These are phyloP conservation scores for Lepetodrilus schrolli DNA, from an alignment of 2,888 invertebrate species.

Conservation along the genomic window DNA sequence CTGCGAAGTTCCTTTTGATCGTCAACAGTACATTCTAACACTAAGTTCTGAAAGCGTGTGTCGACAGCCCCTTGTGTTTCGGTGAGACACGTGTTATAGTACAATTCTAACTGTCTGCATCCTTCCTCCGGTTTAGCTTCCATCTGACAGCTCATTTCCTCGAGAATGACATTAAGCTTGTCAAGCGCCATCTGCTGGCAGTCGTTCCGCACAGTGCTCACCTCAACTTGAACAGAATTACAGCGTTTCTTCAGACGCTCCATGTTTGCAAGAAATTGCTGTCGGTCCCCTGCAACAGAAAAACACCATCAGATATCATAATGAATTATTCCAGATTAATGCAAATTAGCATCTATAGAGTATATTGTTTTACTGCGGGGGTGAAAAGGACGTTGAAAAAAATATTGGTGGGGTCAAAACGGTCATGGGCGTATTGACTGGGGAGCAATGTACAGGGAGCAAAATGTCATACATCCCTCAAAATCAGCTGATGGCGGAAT, in stretches of 20 bases:
- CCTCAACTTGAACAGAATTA: slow-evolving; percentile 72
- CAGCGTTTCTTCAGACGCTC: slow-evolving; percentile 74
- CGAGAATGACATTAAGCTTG: slow-evolving; percentile 66
- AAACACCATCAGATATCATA: not conserved
- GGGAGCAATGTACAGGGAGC: too few relatives aligned
- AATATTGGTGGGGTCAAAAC: too few relatives aligned
- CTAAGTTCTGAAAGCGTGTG: slow-evolving; percentile 70
- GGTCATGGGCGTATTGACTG: too few relatives aligned
- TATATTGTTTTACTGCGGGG: too few relatives aligned
- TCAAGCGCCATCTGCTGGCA: slow-evolving; percentile 71
- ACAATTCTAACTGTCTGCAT: slow-evolving; percentile 62
- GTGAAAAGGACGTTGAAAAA: too few relatives aligned
- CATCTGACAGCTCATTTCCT: slow-evolving; percentile 62
- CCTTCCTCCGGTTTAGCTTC: slow-evolving; percentile 50
- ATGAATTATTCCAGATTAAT: too few relatives aligned
- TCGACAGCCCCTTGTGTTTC: slow-evolving; percentile 73
- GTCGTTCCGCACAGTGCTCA: slow-evolving; percentile 73
- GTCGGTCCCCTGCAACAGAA: slow-evolving; percentile 70
- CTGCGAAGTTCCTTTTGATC: slow-evolving; percentile 74
- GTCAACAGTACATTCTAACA: slow-evolving; percentile 76
- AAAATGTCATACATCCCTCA: too few relatives aligned
- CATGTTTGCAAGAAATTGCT: slow-evolving; percentile 74
- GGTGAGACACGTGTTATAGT: slow-evolving; percentile 75
- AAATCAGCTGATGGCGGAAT: too few relatives aligned
- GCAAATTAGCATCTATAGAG: too few relatives aligned